Conservation (phyloP, 2,113 vertebrate species). For the Nycticryphes semicollaris region DNA sequence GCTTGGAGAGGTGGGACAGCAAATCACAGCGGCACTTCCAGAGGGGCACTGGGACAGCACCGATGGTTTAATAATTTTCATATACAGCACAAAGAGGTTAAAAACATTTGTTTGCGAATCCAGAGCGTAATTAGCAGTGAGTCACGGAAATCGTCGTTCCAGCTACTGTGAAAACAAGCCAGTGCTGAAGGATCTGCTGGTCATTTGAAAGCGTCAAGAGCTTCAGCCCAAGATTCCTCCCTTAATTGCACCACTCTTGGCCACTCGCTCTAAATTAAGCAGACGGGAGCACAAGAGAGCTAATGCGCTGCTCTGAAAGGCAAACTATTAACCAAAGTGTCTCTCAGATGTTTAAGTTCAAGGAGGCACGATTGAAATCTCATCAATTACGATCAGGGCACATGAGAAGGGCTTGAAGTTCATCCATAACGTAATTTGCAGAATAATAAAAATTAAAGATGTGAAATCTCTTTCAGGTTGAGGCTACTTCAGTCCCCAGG, state of each 20-base stretch:
- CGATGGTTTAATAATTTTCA: not conserved
- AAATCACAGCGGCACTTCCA: not conserved
- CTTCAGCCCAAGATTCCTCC: slow-evolving; percentile 18
- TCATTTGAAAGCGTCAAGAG: not conserved
- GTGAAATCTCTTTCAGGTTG: not conserved
- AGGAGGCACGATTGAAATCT: slow-evolving; percentile 4
- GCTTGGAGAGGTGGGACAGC: not conserved
- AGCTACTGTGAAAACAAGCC: not conserved
- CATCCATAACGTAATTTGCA: not conserved
- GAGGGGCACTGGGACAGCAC: not conserved
- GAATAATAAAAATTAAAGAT: slow-evolving; percentile 25
- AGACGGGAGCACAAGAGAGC: slow-evolving; percentile 13
- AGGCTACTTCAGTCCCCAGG: not conserved
- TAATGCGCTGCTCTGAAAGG: slow-evolving; percentile 30
- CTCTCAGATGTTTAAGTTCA: slow-evolving; percentile 47
- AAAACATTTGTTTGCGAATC: not conserved
- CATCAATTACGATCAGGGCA: not conserved
- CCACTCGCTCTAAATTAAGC: slow-evolving; percentile 20
- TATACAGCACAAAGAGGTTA: not conserved
- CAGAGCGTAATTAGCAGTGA: not conserved
- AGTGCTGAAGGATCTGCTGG: not conserved
- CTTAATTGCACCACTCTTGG: slow-evolving; percentile 34
- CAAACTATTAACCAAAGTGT: slow-evolving; percentile 24
- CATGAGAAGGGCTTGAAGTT: not conserved
- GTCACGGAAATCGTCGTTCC: not conserved